These are phyloP conservation scores for Brachionus paranguensis DNA, from an alignment of 1,140 invertebrate genomes.

Conservation along the genomic window DNA sequence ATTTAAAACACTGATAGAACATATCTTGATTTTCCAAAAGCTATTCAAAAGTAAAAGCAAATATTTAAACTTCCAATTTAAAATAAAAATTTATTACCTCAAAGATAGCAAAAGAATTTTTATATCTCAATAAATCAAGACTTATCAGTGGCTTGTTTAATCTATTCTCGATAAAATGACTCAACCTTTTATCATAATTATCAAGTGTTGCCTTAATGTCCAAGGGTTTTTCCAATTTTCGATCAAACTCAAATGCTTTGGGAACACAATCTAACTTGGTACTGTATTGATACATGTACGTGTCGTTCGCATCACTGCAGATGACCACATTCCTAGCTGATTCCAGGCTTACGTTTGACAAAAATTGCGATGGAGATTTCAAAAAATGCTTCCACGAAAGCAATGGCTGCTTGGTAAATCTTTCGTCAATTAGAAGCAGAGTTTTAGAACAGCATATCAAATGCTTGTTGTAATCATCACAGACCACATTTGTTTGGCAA, in stretches of 20 bases:
- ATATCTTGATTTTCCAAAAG: constrained; percentile 7
- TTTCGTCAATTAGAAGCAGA: constrained; percentile 12
- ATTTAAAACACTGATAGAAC: neutral
- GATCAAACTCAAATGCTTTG: neutral
- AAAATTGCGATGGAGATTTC: neutral
- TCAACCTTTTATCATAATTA: neutral
- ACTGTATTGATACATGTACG: neutral
- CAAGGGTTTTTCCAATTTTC: neutral
- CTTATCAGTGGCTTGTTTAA: neutral
- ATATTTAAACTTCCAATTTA: neutral
- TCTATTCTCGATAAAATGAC: neutral
- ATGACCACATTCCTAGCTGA: neutral
- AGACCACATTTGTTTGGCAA: neutral
- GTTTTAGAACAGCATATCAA: neutral
- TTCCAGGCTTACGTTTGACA: neutral
- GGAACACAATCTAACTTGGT: neutral
- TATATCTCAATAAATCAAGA: neutral
- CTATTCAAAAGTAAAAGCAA: neutral
- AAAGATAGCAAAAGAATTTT: neutral
- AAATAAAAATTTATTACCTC: neutral
- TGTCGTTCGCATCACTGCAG: neutral
- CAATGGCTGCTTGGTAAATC: constrained; percentile 13
- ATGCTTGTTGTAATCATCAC: constrained; percentile 1
- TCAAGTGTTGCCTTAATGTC: neutral
- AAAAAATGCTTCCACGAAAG: constrained; percentile 25